A percentile compares a stretch with the other conserved stretches of the same genome.
These are phyloP conservation scores for Brachyrhaphis roseni DNA, from an alignment of 2,797 vertebrate species.

Conservation along the genomic window DNA sequence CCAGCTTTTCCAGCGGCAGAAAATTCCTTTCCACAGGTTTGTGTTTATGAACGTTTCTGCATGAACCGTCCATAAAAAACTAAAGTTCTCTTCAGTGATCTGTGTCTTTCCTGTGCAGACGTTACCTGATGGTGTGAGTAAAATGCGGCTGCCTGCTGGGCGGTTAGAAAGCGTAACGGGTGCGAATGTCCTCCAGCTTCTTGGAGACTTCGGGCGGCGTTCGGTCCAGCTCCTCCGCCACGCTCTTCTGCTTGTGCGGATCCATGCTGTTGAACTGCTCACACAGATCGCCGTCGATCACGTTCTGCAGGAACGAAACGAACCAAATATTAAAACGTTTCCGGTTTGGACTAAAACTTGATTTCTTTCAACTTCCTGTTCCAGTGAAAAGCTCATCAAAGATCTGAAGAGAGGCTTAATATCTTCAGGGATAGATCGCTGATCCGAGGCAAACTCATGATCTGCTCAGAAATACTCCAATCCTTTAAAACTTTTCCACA, in stretches of 20 bases:
- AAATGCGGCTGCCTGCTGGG: neutral
- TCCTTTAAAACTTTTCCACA: neutral
- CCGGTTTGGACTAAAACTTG: neutral
- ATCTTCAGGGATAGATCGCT: neutral
- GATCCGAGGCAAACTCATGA: too few species aligned
- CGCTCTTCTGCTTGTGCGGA: constrained; percentile 97
- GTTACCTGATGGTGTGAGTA: neutral
- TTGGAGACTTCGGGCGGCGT: constrained; percentile 98
- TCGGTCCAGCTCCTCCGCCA: constrained; percentile 94
- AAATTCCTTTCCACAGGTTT: constrained; percentile 1
- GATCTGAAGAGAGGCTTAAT: neutral
- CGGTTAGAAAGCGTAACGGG: constrained; percentile 93
- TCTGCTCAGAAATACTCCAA: neutral
- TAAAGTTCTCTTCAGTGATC: neutral
- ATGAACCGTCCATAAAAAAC: neutral
- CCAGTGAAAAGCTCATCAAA: neutral
- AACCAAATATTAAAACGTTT: neutral
- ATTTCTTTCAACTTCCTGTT: neutral
- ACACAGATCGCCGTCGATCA: constrained; percentile 97
- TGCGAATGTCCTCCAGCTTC: constrained; percentile 98
- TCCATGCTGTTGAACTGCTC: constrained; percentile 99
- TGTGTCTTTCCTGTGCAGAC: neutral
- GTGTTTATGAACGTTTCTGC: neutral
- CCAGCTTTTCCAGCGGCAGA: neutral
- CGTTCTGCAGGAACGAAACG: constrained; percentile 82